Conservation (phyloP, 2,888 invertebrate genomes). For the Therioaphis trifolii region DNA sequence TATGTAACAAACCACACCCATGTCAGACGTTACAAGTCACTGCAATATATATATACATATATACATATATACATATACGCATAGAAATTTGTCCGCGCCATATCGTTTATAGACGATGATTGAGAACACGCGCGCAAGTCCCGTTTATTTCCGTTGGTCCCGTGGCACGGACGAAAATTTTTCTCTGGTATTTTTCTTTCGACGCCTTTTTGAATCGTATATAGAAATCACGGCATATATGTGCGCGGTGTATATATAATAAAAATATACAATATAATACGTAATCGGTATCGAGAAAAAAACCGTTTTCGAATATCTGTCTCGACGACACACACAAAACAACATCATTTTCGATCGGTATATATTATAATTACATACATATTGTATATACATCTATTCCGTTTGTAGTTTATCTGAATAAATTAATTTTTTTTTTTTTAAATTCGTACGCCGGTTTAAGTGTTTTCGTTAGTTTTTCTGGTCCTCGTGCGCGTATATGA, state of each 20-base stretch:
- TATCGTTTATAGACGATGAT: background rate
- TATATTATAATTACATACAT: too few relatives aligned
- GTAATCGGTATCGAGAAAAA: background rate
- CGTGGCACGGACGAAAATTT: background rate
- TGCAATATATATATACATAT: background rate
- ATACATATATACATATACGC: background rate
- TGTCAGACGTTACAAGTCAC: too few relatives aligned
- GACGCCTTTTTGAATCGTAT: background rate
- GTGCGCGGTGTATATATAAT: background rate
- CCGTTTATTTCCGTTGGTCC: background rate
- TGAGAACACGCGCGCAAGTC: background rate
- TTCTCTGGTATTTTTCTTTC: constrained; percentile 9
- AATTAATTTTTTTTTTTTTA: too few relatives aligned
- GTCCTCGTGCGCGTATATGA: too few relatives aligned
- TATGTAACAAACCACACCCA: too few relatives aligned
- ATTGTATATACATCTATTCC: too few relatives aligned
- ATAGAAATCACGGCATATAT: background rate
- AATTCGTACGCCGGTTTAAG: too few relatives aligned
- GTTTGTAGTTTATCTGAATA: too few relatives aligned
- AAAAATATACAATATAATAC: too few relatives aligned
- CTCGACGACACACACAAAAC: background rate
- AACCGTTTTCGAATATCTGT: background rate
- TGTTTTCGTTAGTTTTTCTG: too few relatives aligned
- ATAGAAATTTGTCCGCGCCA: background rate
- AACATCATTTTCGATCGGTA: background rate